Evolutionary conservation across 2,797 vertebrate species (phyloP), one percentile per base, ranked within the genome.

Genomic region (Dendrocincla tyrannina): DNA sequence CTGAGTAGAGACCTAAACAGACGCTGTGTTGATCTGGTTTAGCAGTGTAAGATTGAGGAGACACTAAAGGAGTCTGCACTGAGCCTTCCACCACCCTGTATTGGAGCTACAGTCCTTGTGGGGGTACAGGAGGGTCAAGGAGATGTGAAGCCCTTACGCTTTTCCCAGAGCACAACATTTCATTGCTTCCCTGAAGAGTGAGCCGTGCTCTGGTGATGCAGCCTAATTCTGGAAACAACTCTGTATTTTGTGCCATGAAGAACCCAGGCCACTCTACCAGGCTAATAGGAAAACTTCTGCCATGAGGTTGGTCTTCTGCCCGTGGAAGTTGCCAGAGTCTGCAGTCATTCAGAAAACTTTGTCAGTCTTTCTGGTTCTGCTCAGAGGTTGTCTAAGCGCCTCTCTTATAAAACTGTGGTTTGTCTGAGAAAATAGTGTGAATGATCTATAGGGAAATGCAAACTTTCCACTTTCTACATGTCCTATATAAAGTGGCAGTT

Each of bases 151-250:
- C 15, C 62, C 22, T 85, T 23, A 6, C 3, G 28, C 22, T 55
- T 87, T 76, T 68, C 76, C 64, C 12, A 11, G 33, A 52, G 30
- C 30, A 42, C 24, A 28, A 14, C 1, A 5, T 62, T 84, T 52
- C 25, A 5, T 37, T 56, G 32, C 8, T 59, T 59, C 3, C 23
- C 7, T 10, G 23, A 4, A 22, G 39, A 39, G 11, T 2, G 13
- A 66, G 5, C 49, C 4, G 1, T 33, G 30, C 50, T 5, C 2
- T 47, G 58, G 24, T 1, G 1, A 1, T 49, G 35, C 42, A 59
- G 18, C 32, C 49, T 62, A 16, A 11, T 33, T 56, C 41, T 35
- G 53, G 37, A n/a, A 67, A 5, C 11, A 49, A 0, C n/a, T 16
- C 2, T 12, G 22, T 44, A 6, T 70, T 59, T 53, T 64, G 41